Conservation (phyloP, 2,888 invertebrate species). For the Sarcophaga carnaria region DNA sequence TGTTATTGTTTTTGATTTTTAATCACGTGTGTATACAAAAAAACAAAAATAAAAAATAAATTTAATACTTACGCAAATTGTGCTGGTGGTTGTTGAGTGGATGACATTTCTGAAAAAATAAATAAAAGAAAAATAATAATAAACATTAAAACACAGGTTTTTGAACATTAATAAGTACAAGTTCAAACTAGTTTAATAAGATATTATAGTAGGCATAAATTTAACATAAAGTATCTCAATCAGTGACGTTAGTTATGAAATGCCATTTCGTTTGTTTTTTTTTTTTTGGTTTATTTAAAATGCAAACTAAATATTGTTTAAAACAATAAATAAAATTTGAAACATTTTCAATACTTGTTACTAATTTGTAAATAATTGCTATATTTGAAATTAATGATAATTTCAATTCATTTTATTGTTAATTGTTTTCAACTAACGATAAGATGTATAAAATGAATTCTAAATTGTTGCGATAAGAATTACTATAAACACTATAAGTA, state of each 20-base stretch:
- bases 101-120: conserved; percentile 72
- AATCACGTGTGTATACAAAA: not conserved
- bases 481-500: not conserved
- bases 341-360: conserved; percentile 6
- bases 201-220: not conserved
- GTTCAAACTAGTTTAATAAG: not conserved
- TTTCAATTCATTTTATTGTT: not conserved
- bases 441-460: not conserved
- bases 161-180: not conserved
- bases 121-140: conserved; percentile 18
- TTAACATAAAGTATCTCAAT: conserved; percentile 1
- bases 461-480: not conserved
- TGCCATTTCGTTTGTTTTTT: not conserved
- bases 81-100: conserved; percentile 71
- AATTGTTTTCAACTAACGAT: not conserved
- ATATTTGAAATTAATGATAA: no score
- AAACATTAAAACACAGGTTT: conserved; percentile 35
- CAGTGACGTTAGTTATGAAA: no score
- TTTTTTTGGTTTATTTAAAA: not conserved
- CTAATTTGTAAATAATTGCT: not conserved
- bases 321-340: not conserved
- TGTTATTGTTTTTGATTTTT: not conserved
- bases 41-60: not conserved
- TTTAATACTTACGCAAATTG: conserved; percentile 77
- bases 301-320: not conserved